Evolutionary conservation across 1,140 invertebrate genomes (phyloP).

Genomic region (Eulimnadia texana): DNA sequence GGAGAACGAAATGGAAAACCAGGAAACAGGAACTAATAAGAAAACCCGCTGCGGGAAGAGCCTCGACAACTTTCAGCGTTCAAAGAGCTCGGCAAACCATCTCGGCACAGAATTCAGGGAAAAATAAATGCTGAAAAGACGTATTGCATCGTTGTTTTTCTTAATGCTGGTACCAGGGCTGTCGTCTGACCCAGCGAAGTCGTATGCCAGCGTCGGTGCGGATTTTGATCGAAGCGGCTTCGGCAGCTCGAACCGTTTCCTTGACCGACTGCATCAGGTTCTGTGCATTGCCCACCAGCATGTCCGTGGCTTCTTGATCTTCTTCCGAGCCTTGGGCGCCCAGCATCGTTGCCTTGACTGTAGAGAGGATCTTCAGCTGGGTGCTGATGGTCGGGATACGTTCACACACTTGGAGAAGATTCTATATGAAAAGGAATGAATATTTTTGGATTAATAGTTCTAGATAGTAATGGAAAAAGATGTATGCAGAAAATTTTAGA

Average conservation of each 20-base stretch:
- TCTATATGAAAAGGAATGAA: constrained; percentile 51
- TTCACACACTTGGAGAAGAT: constrained; percentile 96
- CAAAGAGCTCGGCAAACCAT: too few species aligned
- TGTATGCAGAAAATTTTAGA: too few species aligned
- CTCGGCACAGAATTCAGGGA: too few species aligned
- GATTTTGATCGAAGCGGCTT: constrained; percentile 97
- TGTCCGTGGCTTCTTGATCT: constrained; percentile 97
- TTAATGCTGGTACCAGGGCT: constrained; percentile 90
- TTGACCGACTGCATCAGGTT: constrained; percentile 99
- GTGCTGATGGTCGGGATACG: constrained; percentile 98
- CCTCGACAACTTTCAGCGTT: too few species aligned
- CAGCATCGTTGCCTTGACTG: constrained; percentile 99
- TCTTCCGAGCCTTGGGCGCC: constrained; percentile 98
- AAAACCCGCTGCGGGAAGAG: too few species aligned
- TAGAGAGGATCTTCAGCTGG: constrained; percentile 95
- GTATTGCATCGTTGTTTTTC: too few species aligned
- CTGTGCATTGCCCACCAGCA: constrained; percentile 98
- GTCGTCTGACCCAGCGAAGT: constrained; percentile 81
- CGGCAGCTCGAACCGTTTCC: constrained; percentile 93
- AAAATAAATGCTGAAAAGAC: too few species aligned
- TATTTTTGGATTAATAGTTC: too few species aligned
- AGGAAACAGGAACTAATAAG: too few species aligned
- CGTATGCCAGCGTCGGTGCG: constrained; percentile 87
- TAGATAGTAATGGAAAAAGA: too few species aligned
- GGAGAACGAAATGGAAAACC: too few species aligned